Base-by-base conservation (phyloP, 2,113 vertebrate species). In the Cercocebus atys region DNA sequence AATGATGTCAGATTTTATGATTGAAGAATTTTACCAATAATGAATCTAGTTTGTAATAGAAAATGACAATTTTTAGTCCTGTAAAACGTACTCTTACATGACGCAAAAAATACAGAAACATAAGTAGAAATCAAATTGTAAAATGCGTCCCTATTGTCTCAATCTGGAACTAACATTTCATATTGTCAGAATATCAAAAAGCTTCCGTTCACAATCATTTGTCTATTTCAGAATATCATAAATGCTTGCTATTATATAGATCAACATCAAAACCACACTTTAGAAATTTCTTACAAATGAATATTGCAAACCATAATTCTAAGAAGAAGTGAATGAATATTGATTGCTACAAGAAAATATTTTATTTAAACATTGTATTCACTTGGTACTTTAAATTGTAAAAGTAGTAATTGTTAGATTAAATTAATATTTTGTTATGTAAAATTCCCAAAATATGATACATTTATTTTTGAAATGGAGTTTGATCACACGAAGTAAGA, bases 51-150 rank as follows among this genome's bases (percentile, higher is more conserved):
- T 96, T 13, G 38, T 85, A 76, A 30, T 4, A 76, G 70, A 91
- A 96, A 94, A 95, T 75, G 61, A 59, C 45, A 91, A 70, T 45
- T 87, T 92, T 81, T 82, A 68, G 35, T 70, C 32, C 30, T 76
- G 9, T 11, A 93, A 89, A 97, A 78, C 13, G 80, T 32, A 87
- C 4, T 75, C 79, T 5, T 89, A 68, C 0, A 61, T 79, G 8
- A 43, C 13, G 90, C 43, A 86, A 92, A 91, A 93, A 68, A 50
- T 57, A 73, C 59, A 75, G 73, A 96, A 88, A 93, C 35, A 40
- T 25, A 96, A 43, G n/a, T 70, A 61, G 61, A 94, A 95, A 72
- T 38, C 35, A 93, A 94, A 80, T 40, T 59, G 17, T 79, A 50
- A 78, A 89, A 59, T 88, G 30, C 25, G 1, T 43, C 50, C 55